Base-by-base conservation (phyloP, 2,888 invertebrate species). In the Schrankia costaestrigalis region DNA sequence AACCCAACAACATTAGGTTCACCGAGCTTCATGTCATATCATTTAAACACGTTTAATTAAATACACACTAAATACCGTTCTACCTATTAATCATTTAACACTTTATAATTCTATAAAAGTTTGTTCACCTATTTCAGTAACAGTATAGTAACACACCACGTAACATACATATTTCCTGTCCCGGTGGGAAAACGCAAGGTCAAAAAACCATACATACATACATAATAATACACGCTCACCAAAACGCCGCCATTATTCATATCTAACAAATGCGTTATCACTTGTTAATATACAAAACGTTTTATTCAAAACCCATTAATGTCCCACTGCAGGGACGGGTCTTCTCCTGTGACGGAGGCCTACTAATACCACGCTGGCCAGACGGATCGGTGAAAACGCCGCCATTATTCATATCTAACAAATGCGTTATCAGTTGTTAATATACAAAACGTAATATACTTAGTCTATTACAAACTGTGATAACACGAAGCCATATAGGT, bases 221-320 rank as follows among this genome's bases (percentile, higher is more conserved):
- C 15, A 11, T 17, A 11, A 30, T 31, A 34, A 14, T 13, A 8
- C 26, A 11, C 19, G 13, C n/a, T n/a, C n/a, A n/a, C n/a, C n/a
- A n/a, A n/a, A 22, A 26, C 21, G 35, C 21, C 30, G 23, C 26
- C 19, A 41, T 49, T 33, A 41, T 34, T 33, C 46, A n/a, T n/a
- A n/a, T n/a, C n/a, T n/a, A n/a, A n/a, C n/a, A n/a, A 58, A 35
- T 42, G 23, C 36, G 40, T 56, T 64, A 65, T 65, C 65, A 56
- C 41, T 38, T 30, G 19, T 44, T 45, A 58, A 59, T n/a, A n/a
- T n/a, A n/a, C n/a, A n/a, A n/a, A n/a, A n/a, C n/a, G n/a, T n/a
- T n/a, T n/a, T n/a, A n/a, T n/a, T n/a, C n/a, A n/a, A n/a, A n/a
- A n/a, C n/a, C n/a, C n/a, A n/a, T n/a, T n/a, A n/a, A n/a, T n/a